These are phyloP conservation scores for Drosophila kanekoi DNA, from an alignment of 2,888 invertebrate species.

Conservation along the genomic window DNA sequence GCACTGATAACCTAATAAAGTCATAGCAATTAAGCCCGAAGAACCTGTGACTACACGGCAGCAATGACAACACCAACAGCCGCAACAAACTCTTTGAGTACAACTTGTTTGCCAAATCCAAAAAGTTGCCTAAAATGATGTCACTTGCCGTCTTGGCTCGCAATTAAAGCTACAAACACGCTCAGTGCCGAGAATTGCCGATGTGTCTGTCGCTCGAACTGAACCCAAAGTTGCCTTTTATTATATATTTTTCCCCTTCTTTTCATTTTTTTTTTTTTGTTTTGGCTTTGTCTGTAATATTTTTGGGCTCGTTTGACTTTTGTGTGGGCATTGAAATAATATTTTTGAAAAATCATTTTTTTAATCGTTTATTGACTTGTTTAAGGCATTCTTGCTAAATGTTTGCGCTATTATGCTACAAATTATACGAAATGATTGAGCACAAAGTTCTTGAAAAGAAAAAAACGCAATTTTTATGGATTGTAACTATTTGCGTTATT, in stretches of 20 bases:
- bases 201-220: slow-evolving; percentile 31
- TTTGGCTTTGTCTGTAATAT: slow-evolving; percentile 54
- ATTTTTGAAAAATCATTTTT: slow-evolving; percentile 71
- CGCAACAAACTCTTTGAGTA: slow-evolving; percentile 44
- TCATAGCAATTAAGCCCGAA: slow-evolving; percentile 72
- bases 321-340: slow-evolving; percentile 50
- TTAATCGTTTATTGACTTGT: slow-evolving; percentile 82
- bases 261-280: slow-evolving; percentile 28
- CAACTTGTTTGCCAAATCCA: slow-evolving; percentile 74
- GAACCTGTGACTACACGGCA: slow-evolving; percentile 52
- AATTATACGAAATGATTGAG: slow-evolving; percentile 83
- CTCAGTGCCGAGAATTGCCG: slow-evolving; percentile 52
- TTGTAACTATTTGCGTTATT: slow-evolving; percentile 13
- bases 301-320: slow-evolving; percentile 53
- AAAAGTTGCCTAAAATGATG: slow-evolving; percentile 74
- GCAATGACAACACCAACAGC: slow-evolving; percentile 39
- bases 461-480: slow-evolving; percentile 21
- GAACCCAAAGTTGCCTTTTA: slow-evolving; percentile 55
- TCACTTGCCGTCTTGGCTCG: slow-evolving; percentile 67
- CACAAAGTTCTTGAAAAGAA: slow-evolving; percentile 61
- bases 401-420: slow-evolving; percentile 55
- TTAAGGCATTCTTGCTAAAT: slow-evolving; percentile 72
- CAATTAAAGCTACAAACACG: slow-evolving; percentile 65
- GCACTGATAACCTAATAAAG: slow-evolving; percentile 77
- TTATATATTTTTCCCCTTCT: slow-evolving; percentile 50